Evolutionary conservation across 2,113 vertebrate species (phyloP).

Genomic region (Chaetops frenatus): DNA sequence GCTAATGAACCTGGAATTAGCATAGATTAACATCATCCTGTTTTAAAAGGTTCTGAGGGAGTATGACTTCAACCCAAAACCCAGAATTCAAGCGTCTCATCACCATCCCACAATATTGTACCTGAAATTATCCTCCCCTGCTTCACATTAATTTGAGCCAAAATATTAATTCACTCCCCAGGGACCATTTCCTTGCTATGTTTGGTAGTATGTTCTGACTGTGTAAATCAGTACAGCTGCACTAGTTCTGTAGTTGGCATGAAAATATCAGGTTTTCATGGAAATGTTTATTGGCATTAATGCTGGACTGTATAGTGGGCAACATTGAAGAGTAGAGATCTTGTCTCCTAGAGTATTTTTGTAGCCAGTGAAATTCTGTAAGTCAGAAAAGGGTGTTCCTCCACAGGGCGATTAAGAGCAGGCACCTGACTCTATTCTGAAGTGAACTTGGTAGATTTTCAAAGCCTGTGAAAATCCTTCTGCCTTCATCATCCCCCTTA

Average conservation of each 20-base stretch:
- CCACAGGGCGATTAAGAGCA: neutral
- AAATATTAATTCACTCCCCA: neutral
- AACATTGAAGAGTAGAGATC: neutral
- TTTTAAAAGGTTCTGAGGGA: slow-evolving; percentile 29
- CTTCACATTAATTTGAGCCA: neutral
- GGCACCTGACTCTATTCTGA: neutral
- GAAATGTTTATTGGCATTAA: neutral
- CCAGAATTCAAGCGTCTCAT: neutral
- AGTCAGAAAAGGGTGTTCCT: neutral
- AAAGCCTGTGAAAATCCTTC: neutral
- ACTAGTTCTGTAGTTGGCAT: neutral
- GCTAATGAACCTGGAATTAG: slow-evolving; percentile 27
- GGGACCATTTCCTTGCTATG: neutral
- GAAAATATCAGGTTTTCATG: neutral
- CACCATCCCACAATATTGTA: neutral
- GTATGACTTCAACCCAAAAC: neutral
- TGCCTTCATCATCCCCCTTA: neutral
- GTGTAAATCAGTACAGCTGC: neutral
- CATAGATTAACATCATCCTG: neutral
- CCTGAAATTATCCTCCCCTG: neutral
- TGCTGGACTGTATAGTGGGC: neutral
- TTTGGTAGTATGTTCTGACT: too few species aligned
- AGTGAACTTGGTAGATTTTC: neutral
- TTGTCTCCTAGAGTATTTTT: neutral
- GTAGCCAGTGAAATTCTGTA: neutral